Base-by-base conservation (phyloP, 2,797 vertebrate species). In the Myoxocephalus aenaeus region DNA sequence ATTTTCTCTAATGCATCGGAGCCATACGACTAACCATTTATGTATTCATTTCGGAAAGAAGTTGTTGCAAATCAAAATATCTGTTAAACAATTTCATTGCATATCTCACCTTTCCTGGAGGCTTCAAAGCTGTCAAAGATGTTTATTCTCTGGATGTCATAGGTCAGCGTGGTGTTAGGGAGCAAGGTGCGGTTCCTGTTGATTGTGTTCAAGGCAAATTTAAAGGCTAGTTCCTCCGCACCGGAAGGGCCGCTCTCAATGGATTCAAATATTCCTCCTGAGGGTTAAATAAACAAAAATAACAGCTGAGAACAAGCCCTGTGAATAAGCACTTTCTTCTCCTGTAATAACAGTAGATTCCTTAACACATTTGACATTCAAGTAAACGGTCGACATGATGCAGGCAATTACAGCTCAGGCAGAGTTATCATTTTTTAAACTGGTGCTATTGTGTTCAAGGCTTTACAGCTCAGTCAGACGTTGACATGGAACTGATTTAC, bases 121-220 rank as follows among this genome's bases (percentile, higher is more conserved):
- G 98, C 98, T 94, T 99, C 98, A 77, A 99, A 99, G 94, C 98
- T 99, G 94, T 99, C 98, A 65, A 98, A 99, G 81, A 99, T 97
- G 87, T 99, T 99, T 93, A 99, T 99, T 95, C 98, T 99, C 95
- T 99, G 98, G 83, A 98, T 99, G 90, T 99, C 98, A 3, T 99
- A 99, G 40, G 98, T 99, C 82, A 99, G 94, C 0, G 98, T 99
- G 69, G 98, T 99, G 92, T 99, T 99, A 82, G 98, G 97, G 91
- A 99, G 94, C 93, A 99, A 96, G 29, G 98, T 99, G 92, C 98
- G 97, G 92, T 99, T 99, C 93, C 98, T 97, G 96, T 99, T 99
- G 95, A 99, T 99, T 91, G 98, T 99, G 90, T 99, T 99, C 95
- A 99, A 96, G 89, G 98, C 98, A 95, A 99, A 99, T 95, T 98